phyloP scores from a whole-genome alignment of 2,113 vertebrate genomes.

The Nothobranchius furzeri region DNA sequence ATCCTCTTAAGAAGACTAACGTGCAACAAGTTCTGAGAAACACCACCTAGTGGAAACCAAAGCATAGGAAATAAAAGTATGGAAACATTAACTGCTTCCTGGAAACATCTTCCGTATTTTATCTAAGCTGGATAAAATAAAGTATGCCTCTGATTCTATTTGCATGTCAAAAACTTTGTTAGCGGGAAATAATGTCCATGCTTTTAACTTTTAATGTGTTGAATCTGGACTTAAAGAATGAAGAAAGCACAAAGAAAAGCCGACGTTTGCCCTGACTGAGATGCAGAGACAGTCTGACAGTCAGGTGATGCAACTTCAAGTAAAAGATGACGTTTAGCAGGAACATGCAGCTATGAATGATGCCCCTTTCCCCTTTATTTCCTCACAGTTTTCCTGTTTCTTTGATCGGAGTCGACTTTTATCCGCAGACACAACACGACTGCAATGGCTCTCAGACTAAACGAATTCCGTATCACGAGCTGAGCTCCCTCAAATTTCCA shows the following conservation, averaged over 20 bases:
- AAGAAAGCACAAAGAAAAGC: background rate
- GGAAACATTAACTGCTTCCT: too few relatives aligned
- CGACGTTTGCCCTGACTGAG: slow-evolving; percentile 29
- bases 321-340: slow-evolving; percentile 61
- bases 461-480: slow-evolving; percentile 41
- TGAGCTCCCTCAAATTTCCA: slow-evolving; percentile 43
- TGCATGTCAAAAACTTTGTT: too few relatives aligned
- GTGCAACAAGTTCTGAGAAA: background rate
- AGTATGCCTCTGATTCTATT: too few relatives aligned
- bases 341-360: slow-evolving; percentile 50
- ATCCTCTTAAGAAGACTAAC: slow-evolving; percentile 52
- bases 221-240: too few relatives aligned
- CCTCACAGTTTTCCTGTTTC: slow-evolving; percentile 11
- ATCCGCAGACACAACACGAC: slow-evolving; percentile 42
- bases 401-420: slow-evolving; percentile 55
- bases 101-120: too few relatives aligned
- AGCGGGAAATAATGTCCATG: too few relatives aligned
- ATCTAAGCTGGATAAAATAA: too few relatives aligned
- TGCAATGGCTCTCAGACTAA: slow-evolving; percentile 35
- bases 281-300: slow-evolving; percentile 36
- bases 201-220: too few relatives aligned
- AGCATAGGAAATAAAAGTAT: background rate
- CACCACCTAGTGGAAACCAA: background rate
- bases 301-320: slow-evolving; percentile 67
- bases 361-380: slow-evolving; percentile 18